Evolutionary conservation across 2,888 invertebrate species (phyloP), one percentile per base, ranked within the genome.

Genomic region (Resseliella maxima): DNA sequence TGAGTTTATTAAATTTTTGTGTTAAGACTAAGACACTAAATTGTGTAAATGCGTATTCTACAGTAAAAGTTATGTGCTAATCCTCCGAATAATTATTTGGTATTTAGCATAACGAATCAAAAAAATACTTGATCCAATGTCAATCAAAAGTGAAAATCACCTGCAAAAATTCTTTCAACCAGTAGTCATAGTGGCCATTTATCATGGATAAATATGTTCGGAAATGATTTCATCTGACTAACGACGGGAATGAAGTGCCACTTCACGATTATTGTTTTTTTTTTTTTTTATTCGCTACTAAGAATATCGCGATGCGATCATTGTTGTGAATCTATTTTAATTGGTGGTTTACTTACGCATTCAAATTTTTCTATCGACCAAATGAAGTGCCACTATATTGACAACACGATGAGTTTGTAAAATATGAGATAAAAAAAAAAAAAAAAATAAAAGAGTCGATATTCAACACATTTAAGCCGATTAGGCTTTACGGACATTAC

Each of bases 291-390:
- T 50, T 50, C 50, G 59, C 2, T 59, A 50, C 2, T 50, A 50
- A 50, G 5, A 50, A 12, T 41, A 41, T 41, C 5, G 12, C 46
- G 8, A 59, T 59, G 59, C 24, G 24, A 59, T 59, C 59, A 59
- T 59, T 59, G 59, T 50, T 2, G 8, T 18, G 8, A 24, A 3
- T 59, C 6, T n/a, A 24, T 24, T 59, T 50, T 50, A 50, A 59
- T 59, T 59, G 24, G 27, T 24, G 59, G 59, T 59, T 59, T 24
- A 72, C 72, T 72, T 72, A 72, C 72, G 72, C 72, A 72, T 72
- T 59, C 24, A 72, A 72, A 72, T 72, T 10, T 31, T 72, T 72
- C 72, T 59, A 24, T 59, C 21, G 15, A 18, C 50, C 41, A 50
- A 8, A 50, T 21, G 50, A 50, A 21, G 18, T 10, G 50, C 18